Base-by-base conservation (phyloP, 2,888 invertebrate species). In the Mongoloraphidia duomilia region DNA sequence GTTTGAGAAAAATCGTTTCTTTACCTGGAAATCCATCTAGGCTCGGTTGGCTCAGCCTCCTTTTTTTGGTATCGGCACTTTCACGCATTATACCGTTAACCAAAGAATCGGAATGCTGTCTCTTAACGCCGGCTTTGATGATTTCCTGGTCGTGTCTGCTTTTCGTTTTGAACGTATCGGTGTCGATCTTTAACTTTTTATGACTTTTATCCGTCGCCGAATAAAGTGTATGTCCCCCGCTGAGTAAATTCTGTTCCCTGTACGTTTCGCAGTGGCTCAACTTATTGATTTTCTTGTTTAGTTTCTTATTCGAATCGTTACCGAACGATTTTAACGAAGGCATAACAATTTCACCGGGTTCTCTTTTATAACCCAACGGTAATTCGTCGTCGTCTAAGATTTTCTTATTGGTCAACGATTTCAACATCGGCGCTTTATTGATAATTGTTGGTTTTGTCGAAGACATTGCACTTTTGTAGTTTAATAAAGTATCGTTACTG, bases 191-290 rank as follows among this genome's bases (percentile, higher is more conserved):
- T 47, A 44, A 38, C 49, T 54, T 53, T 41, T 51, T 49, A 50
- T 54, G 49, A 41, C 47, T 47, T 41, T 51, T 53, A 9, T 56
- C 49, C 34, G 55, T 49, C 14, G 17, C 10, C 33, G 12, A 17
- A 34, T n/a, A 17, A 13, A 17, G 4, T 14, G 41, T 47, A 47
- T 54, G 52, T 49, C 69, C 68, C 44, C 69, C 69, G 1, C 67
- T 63, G 45, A 71, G 55, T 38, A 70, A 58, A 57, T 65, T 68
- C 55, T 70, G 69, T 57, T 71, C 70, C 11, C 71, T 63, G 53
- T 65, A 64, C 49, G 66, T 52, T 10, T 55, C 51, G 34, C 50
- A 35, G 12, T 51, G 51, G 42, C 53, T 56, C 33, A 53, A 45
- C 47, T 55, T 55, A 50, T 53, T 55, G 14, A 51, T 48, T 52